A percentile compares a stretch with the other conserved stretches of the same genome.
These are phyloP conservation scores for Argyra leucocephala DNA, from an alignment of 2,888 invertebrate genomes.

Conservation along the genomic window DNA sequence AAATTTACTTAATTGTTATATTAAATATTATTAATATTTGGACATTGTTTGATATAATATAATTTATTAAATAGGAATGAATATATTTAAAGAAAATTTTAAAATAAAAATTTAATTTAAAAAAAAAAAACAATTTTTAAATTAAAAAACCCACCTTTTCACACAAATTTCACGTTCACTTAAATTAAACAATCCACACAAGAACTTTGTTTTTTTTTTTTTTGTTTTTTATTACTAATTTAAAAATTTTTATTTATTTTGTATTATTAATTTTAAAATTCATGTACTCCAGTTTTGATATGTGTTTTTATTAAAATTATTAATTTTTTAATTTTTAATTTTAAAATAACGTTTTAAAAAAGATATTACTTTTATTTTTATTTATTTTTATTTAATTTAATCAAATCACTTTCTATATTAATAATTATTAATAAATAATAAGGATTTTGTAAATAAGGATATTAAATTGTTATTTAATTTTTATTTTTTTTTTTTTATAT, in stretches of 20 bases:
- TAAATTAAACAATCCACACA: not conserved
- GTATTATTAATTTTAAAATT: not conserved
- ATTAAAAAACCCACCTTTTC: constrained; percentile 6
- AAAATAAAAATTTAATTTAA: not conserved
- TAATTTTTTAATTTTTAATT: too few relatives aligned
- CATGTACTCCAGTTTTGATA: not conserved
- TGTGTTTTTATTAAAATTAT: not conserved
- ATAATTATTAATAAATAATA: too few relatives aligned
- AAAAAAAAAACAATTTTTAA: not conserved
- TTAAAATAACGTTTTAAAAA: too few relatives aligned
- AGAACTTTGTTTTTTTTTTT: not conserved
- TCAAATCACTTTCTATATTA: not conserved
- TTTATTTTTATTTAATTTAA: not conserved
- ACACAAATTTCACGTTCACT: not conserved
- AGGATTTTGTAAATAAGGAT: too few relatives aligned
- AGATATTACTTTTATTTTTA: not conserved
- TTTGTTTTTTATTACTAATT: not conserved
- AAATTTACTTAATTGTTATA: too few relatives aligned
- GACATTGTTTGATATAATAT: too few relatives aligned
- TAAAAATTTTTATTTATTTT: not conserved
- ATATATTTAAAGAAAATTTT: not conserved
- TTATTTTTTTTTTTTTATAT: not conserved
- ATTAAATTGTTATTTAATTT: too few relatives aligned
- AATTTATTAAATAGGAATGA: too few relatives aligned
- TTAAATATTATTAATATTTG: too few relatives aligned